Conservation (phyloP, 1,140 invertebrate genomes). For the Diorhabda carinulata region DNA sequence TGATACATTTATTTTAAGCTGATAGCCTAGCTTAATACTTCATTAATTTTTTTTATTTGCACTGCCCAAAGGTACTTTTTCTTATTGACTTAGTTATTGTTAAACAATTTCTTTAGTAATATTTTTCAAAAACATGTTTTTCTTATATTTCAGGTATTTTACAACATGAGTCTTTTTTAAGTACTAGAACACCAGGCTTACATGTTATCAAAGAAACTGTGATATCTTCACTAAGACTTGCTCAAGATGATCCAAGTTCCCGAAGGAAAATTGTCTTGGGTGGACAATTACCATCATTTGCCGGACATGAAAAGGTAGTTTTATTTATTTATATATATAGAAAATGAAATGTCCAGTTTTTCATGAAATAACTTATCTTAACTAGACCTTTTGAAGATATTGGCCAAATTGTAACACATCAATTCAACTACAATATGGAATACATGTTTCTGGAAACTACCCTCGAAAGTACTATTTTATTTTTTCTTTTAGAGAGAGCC, state of each 20-base stretch:
- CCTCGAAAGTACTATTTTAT: not conserved
- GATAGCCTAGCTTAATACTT: too few species aligned
- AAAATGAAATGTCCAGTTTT: not conserved
- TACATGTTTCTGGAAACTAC: too few species aligned
- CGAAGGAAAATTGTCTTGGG: constrained; percentile 60
- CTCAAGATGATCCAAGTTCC: constrained; percentile 53
- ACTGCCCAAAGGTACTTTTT: too few species aligned
- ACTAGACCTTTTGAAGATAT: too few species aligned
- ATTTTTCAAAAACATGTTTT: not conserved
- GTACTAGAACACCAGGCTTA: constrained; percentile 66
- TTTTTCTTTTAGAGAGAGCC: constrained; percentile 52
- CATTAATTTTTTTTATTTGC: too few species aligned
- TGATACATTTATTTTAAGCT: too few species aligned
- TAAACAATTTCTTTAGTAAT: not conserved
- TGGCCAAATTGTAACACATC: not conserved
- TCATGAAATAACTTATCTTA: too few species aligned
- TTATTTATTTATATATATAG: constrained; percentile 12
- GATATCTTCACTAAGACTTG: constrained; percentile 60
- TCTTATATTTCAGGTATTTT: constrained; percentile 50
- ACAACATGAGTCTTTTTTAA: constrained; percentile 69
- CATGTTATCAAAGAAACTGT: constrained; percentile 76
- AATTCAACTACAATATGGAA: not conserved
- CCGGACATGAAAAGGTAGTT: constrained; percentile 47
- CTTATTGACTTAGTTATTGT: too few species aligned
- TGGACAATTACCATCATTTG: constrained; percentile 49